phyloP scores from a whole-genome alignment of 2,797 vertebrate species.

The Xenops minutus region DNA sequence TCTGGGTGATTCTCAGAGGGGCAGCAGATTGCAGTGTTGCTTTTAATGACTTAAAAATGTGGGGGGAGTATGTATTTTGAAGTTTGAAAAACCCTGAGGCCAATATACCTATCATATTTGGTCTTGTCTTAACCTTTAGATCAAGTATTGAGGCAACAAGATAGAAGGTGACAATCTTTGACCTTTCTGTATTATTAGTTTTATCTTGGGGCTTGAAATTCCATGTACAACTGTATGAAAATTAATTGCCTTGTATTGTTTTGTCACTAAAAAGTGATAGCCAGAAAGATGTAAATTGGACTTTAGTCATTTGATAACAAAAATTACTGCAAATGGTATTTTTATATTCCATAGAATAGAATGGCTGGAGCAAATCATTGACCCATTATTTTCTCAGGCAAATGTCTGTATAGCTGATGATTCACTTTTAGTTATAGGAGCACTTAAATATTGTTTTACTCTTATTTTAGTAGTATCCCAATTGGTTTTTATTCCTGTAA shows the following conservation, averaged over 20 bases:
- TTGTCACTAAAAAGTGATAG: not conserved
- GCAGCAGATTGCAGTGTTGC: not conserved
- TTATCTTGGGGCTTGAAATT: not conserved
- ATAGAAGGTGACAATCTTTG: not conserved
- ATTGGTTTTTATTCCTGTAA: not conserved
- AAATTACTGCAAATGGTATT: not conserved
- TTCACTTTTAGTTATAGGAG: not conserved
- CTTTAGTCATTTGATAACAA: not conserved
- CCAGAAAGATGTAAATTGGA: not conserved
- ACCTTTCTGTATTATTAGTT: not conserved
- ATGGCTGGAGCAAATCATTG: not conserved
- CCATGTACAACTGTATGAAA: not conserved
- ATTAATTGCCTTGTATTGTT: not conserved
- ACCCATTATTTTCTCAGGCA: not conserved
- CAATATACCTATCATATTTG: not conserved
- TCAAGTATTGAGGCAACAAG: not conserved
- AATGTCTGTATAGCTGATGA: not conserved
- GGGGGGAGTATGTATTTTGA: not conserved
- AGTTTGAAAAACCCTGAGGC: not conserved
- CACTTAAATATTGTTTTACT: not conserved
- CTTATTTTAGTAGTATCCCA: not conserved
- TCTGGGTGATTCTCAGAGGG: not conserved
- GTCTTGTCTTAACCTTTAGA: not conserved
- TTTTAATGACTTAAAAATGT: not conserved
- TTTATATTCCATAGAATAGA: not conserved